These are phyloP conservation scores for Amphibalanus amphitrite DNA, from an alignment of 1,140 invertebrate species.

Conservation along the genomic window DNA sequence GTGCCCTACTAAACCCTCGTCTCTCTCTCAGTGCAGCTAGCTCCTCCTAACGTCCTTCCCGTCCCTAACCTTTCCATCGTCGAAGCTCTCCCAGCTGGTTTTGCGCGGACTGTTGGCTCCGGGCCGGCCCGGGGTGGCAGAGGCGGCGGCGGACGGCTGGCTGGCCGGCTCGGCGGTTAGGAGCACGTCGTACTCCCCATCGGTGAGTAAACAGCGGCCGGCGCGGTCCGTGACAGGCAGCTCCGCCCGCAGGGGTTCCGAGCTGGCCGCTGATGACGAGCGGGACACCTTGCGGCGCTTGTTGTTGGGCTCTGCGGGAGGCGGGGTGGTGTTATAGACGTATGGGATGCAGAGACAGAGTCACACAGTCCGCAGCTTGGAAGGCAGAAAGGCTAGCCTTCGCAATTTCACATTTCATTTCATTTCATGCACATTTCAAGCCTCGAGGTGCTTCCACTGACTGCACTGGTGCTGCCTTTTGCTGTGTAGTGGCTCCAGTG, in stretches of 20 bases:
- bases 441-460: too few relatives aligned
- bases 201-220: slow-evolving; percentile 60
- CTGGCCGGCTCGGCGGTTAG: slow-evolving; percentile 35
- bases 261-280: slow-evolving; percentile 18
- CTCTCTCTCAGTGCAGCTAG: not conserved
- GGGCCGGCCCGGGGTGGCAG: slow-evolving; percentile 17
- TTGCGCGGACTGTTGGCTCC: slow-evolving; percentile 17
- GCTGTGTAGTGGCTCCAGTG: too few relatives aligned
- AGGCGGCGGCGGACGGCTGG: slow-evolving; percentile 12
- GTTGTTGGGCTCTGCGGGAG: slow-evolving; percentile 15
- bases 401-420: too few relatives aligned
- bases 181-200: slow-evolving; percentile 76
- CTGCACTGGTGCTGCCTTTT: too few relatives aligned
- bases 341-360: too few relatives aligned
- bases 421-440: too few relatives aligned
- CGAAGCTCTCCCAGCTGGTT: slow-evolving; percentile 63
- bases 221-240: slow-evolving; percentile 79
- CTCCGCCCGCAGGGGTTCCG: slow-evolving; percentile 52
- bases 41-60: slow-evolving; percentile 7
- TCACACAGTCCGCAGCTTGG: too few relatives aligned
- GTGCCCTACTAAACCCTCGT: too few relatives aligned
- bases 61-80: slow-evolving; percentile 30
- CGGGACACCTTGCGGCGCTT: slow-evolving; percentile 18
- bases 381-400: too few relatives aligned
- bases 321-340: slow-evolving; percentile 5